phyloP scores from a whole-genome alignment of 2,113 vertebrate genomes.

The Eulacestoma nigropectus region DNA sequence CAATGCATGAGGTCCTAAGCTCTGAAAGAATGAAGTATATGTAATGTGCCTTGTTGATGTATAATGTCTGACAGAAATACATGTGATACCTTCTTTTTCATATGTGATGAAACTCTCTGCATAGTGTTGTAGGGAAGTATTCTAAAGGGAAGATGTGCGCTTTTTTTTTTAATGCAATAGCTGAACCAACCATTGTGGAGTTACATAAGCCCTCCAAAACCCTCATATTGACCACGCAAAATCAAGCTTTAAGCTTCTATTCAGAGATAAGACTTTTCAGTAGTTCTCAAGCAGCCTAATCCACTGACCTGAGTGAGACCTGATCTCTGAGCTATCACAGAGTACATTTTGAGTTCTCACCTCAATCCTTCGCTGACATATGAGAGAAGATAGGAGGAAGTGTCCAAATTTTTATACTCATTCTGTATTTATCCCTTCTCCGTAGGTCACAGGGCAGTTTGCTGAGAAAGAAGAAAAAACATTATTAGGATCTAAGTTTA shows the following conservation, averaged over 20 bases:
- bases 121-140: not conserved
- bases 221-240: not conserved
- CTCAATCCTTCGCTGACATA: not conserved
- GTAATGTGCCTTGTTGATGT: not conserved
- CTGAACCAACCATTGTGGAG: not conserved
- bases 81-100: not conserved
- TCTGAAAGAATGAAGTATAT: not conserved
- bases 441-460: not conserved
- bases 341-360: not conserved
- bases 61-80: not conserved
- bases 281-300: not conserved
- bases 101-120: not conserved
- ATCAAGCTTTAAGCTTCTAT: not conserved
- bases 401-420: not conserved
- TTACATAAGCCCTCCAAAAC: not conserved
- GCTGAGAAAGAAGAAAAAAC: not conserved
- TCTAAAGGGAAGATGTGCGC: not conserved
- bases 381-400: not conserved
- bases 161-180: not conserved
- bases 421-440: not conserved
- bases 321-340: not conserved
- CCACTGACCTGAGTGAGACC: not conserved
- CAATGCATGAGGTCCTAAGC: not conserved
- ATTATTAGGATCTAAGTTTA: not conserved
- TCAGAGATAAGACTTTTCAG: not conserved